Percentiles rank a stretch among this genome's conserved stretches.
These are phyloP conservation scores for Lanistes nyassanus DNA, from an alignment of 1,140 invertebrate genomes.

Conservation along the genomic window DNA sequence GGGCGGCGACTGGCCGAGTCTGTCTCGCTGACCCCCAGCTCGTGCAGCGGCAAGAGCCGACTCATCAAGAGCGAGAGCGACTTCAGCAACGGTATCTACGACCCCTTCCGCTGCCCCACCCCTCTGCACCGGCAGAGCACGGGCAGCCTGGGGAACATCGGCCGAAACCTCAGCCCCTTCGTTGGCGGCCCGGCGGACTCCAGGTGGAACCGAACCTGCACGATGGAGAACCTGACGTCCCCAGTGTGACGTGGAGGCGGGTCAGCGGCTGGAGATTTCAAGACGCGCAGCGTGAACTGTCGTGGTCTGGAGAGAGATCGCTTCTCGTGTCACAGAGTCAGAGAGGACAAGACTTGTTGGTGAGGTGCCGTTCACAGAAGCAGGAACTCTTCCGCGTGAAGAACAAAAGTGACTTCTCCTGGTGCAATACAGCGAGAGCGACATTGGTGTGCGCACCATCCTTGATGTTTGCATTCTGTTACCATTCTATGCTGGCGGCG, in stretches of 20 bases:
- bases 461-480: too few species aligned
- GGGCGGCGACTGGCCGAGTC: conserved; percentile 16
- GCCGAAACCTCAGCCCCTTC: not conserved
- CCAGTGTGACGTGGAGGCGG: not conserved
- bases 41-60: conserved; percentile 23
- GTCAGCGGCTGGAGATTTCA: too few species aligned
- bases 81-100: conserved; percentile 20
- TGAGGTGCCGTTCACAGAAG: too few species aligned
- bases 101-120: conserved; percentile 6
- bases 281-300: too few species aligned
- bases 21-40: conserved; percentile 10
- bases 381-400: too few species aligned
- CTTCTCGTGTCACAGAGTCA: too few species aligned
- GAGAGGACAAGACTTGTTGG: too few species aligned
- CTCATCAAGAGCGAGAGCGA: conserved; percentile 18
- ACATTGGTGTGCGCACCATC: too few species aligned
- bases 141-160: not conserved
- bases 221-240: conserved; percentile 12
- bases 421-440: too few species aligned
- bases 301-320: too few species aligned
- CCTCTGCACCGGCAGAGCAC: not conserved
- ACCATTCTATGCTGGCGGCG: too few species aligned
- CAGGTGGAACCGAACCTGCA: not conserved
- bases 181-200: not conserved
- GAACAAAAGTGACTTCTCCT: too few species aligned